Percentiles rank a stretch among this genome's conserved stretches.
Evolutionary conservation across 1,140 invertebrate genomes (phyloP).

Genomic region (Saxidomus purpurata): DNA sequence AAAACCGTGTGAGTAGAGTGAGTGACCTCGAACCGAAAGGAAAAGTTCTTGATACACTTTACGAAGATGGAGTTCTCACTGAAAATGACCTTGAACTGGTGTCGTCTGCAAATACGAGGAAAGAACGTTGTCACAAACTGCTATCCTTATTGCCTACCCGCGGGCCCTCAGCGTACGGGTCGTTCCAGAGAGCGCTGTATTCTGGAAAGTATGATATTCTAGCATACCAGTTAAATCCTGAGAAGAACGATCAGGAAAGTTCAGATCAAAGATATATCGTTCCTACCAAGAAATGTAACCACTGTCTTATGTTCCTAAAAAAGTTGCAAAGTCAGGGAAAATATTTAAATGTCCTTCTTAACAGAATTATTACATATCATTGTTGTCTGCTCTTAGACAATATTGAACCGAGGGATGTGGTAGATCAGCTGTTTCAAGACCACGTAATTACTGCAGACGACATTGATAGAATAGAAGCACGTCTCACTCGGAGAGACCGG

Average conservation of each 20-base stretch:
- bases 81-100: slow-evolving; percentile 63
- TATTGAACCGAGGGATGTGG: slow-evolving; percentile 69
- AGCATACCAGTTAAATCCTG: background rate
- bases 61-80: slow-evolving; percentile 62
- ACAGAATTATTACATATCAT: background rate
- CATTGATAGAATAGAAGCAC: slow-evolving; percentile 41
- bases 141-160: slow-evolving; percentile 45
- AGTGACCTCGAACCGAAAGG: slow-evolving; percentile 56
- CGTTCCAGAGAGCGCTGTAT: slow-evolving; percentile 56
- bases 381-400: slow-evolving; percentile 64
- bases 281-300: background rate
- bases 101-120: slow-evolving; percentile 42
- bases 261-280: background rate
- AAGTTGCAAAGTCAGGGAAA: background rate
- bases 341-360: background rate
- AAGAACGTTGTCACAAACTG: slow-evolving; percentile 54
- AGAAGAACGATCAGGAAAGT: background rate
- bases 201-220: slow-evolving; percentile 49
- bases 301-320: background rate
- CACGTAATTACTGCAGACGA: slow-evolving; percentile 55
- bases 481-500: slow-evolving; percentile 58
- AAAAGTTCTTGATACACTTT: slow-evolving; percentile 40
- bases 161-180: slow-evolving; percentile 59
- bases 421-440: slow-evolving; percentile 67
- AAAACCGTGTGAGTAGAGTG: slow-evolving; percentile 38